A percentile compares a stretch with the other conserved stretches of the same genome.
Conservation (phyloP, 1,140 invertebrate species). For the Drosophila nigromelanica region DNA sequence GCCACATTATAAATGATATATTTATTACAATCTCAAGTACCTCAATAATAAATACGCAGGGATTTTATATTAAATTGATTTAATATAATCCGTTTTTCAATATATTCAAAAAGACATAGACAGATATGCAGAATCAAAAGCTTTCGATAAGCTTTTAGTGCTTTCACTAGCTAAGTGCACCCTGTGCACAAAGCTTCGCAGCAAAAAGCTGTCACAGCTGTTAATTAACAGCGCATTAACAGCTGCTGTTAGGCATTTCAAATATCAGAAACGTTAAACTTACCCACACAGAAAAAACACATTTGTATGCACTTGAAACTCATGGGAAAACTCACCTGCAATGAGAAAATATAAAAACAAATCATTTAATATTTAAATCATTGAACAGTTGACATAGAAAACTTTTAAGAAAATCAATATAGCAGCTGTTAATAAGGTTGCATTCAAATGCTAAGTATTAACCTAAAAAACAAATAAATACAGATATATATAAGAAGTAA, state of each 20-base stretch:
- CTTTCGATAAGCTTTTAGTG: neutral
- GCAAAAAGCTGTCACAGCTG: conserved; percentile 26
- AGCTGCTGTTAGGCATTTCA: conserved; percentile 33
- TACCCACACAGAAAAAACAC: conserved; percentile 34
- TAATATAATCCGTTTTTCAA: neutral
- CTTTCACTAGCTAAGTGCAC: conserved; percentile 7
- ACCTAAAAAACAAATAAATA: too few relatives aligned
- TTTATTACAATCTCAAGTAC: conserved; percentile 15
- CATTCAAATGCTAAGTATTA: too few relatives aligned
- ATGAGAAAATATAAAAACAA: conserved; percentile 35
- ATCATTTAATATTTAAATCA: conserved; percentile 37
- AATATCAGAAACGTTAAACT: conserved; percentile 40
- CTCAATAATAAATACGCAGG: neutral
- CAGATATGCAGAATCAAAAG: neutral
- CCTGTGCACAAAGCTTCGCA: conserved; percentile 34
- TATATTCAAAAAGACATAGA: neutral
- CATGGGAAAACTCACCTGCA: conserved; percentile 70
- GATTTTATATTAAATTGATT: conserved; percentile 32
- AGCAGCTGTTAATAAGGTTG: neutral
- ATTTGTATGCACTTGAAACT: conserved; percentile 9
- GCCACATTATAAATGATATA: conserved; percentile 19
- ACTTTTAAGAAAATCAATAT: conserved; percentile 14
- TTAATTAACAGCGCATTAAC: conserved; percentile 32
- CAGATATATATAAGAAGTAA: too few relatives aligned
- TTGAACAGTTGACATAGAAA: conserved; percentile 30